These are phyloP conservation scores for Hemibates koningsi DNA, from an alignment of 2,113 vertebrate species.

Conservation along the genomic window DNA sequence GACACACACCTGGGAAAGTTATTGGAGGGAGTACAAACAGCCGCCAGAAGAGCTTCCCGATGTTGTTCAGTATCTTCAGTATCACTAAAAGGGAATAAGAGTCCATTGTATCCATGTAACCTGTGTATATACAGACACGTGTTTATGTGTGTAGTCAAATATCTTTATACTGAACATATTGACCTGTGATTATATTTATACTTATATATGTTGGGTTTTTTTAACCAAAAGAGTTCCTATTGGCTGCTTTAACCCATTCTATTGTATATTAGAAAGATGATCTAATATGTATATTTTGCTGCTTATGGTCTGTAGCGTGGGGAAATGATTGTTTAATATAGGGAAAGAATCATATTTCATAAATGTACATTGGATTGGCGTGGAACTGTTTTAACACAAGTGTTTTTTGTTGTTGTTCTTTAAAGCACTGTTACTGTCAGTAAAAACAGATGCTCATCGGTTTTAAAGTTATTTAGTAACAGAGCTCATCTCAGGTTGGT, in stretches of 20 bases:
- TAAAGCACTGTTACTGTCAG: neutral
- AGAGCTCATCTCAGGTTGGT: neutral
- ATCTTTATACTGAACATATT: conserved; percentile 42
- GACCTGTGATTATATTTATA: conserved; percentile 35
- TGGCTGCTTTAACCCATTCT: neutral
- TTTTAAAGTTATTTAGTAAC: neutral
- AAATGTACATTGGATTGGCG: neutral
- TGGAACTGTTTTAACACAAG: neutral
- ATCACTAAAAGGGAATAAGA: conserved; percentile 30
- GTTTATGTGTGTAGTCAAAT: conserved; percentile 19
- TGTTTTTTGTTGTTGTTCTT: neutral
- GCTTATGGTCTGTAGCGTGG: neutral
- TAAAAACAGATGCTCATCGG: neutral
- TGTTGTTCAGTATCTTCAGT: neutral
- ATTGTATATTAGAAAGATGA: neutral
- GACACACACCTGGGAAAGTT: conserved; percentile 30
- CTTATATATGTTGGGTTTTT: conserved; percentile 6
- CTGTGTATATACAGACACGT: conserved; percentile 6
- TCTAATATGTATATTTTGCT: neutral
- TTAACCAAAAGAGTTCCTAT: conserved; percentile 25
- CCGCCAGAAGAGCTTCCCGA: neutral
- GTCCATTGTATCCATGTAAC: conserved; percentile 2
- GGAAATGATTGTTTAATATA: neutral
- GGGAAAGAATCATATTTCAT: conserved; percentile 6
- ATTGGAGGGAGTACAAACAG: neutral